Evolutionary conservation across 37 sponge, comb jelly and placozoan species (phyloP).

Genomic region (Eunapius fragilis): DNA sequence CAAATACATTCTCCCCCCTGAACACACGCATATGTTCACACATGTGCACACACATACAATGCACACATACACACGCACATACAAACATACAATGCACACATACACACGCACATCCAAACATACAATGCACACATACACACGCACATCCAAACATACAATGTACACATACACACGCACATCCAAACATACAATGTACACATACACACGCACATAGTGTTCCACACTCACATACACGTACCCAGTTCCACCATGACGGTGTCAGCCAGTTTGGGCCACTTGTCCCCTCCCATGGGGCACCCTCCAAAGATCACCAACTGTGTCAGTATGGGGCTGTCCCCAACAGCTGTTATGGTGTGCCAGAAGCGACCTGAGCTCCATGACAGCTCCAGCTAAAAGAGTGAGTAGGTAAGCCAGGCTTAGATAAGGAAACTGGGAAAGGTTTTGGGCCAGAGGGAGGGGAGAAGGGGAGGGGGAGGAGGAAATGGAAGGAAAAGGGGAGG

Average conservation of each 20-base stretch:
- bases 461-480: neutral
- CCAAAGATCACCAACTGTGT: slow-evolving; percentile 47
- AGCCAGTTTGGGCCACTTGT: slow-evolving; percentile 49
- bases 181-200: neutral
- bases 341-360: slow-evolving; percentile 35
- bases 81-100: neutral
- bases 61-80: neutral
- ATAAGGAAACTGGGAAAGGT: no score
- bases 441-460: neutral
- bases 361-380: slow-evolving; percentile 14
- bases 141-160: neutral
- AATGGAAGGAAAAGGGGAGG: neutral
- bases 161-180: neutral
- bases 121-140: neutral
- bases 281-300: slow-evolving; percentile 36
- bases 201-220: neutral
- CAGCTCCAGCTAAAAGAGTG: neutral
- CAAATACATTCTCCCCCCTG: no score
- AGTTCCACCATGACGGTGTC: slow-evolving; percentile 41
- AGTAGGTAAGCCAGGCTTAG: neutral
- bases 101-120: neutral
- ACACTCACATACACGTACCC: slow-evolving; percentile 7
- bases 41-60: neutral
- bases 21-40: neutral
- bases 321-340: slow-evolving; percentile 12